These are phyloP conservation scores for Isoperla grammatica DNA, from an alignment of 2,888 invertebrate species.

Conservation along the genomic window DNA sequence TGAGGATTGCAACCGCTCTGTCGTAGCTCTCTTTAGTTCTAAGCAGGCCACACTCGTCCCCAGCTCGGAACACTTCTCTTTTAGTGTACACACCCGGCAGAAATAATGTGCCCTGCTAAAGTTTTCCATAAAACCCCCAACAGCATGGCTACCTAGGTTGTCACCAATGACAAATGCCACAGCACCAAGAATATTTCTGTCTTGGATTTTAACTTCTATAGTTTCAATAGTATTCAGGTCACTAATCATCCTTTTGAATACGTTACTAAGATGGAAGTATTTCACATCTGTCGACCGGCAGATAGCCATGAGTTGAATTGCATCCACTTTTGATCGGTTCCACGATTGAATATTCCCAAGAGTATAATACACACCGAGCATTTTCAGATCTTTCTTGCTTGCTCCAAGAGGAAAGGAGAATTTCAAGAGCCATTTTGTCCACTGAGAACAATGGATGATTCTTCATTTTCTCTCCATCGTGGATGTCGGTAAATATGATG, in stretches of 20 bases:
- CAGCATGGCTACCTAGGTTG: slow-evolving; percentile 5
- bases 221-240: too few relatives aligned
- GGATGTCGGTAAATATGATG: background rate
- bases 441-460: background rate
- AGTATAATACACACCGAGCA: background rate
- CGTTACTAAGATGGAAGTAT: background rate
- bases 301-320: background rate
- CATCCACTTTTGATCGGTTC: slow-evolving; percentile 1
- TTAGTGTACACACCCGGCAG: slow-evolving; percentile 11
- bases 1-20: too few relatives aligned
- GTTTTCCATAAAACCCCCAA: slow-evolving; percentile 8
- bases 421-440: background rate
- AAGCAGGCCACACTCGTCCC: background rate
- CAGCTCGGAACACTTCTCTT: background rate
- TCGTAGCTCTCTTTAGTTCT: too few relatives aligned
- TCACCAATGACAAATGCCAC: slow-evolving; percentile 4
- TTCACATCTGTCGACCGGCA: background rate
- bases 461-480: background rate
- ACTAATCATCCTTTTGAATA: too few relatives aligned
- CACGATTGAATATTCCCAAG: background rate
- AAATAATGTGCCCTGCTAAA: slow-evolving; percentile 12
- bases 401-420: background rate
- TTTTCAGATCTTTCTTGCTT: too few relatives aligned
- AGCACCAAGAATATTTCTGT: background rate
- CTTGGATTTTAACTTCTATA: background rate